A percentile compares a stretch with the other conserved stretches of the same genome.
Evolutionary conservation across 1,140 invertebrate species (phyloP).

Genomic region (Harlomillsia oculata): DNA sequence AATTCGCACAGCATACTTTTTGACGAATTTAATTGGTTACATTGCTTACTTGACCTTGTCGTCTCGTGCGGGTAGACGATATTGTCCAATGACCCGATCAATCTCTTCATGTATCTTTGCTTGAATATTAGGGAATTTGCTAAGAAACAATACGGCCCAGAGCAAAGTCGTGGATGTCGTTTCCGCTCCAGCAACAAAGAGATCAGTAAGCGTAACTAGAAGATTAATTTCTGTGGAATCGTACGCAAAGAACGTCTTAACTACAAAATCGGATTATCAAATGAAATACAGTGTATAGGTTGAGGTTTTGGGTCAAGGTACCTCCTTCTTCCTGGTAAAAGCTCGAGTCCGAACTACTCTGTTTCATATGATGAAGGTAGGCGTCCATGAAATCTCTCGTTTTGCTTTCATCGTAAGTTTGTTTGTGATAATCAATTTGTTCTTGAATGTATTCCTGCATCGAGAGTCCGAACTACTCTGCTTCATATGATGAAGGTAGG

Average conservation of each 20-base stretch:
- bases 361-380: constrained; percentile 48
- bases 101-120: constrained; percentile 39
- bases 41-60: too few relatives aligned
- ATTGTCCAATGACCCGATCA: constrained; percentile 37
- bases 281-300: neutral
- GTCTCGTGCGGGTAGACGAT: constrained; percentile 54
- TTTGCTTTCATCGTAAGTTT: constrained; percentile 50
- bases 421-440: constrained; percentile 60
- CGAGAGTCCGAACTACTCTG: constrained; percentile 3
- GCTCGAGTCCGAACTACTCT: constrained; percentile 4
- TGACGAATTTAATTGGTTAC: too few relatives aligned
- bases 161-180: constrained; percentile 43
- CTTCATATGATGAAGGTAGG: constrained; percentile 50
- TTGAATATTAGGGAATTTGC: constrained; percentile 40
- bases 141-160: constrained; percentile 42
- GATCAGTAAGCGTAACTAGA: constrained; percentile 2
- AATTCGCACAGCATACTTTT: too few relatives aligned
- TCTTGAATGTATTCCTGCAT: too few relatives aligned
- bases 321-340: constrained; percentile 19
- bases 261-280: too few relatives aligned
- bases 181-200: constrained; percentile 38
- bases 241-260: neutral
- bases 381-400: constrained; percentile 75
- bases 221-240: constrained; percentile 17
- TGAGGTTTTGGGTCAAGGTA: neutral